Conservation (phyloP, 2,888 invertebrate genomes). For the Napeogenes sylphis region DNA sequence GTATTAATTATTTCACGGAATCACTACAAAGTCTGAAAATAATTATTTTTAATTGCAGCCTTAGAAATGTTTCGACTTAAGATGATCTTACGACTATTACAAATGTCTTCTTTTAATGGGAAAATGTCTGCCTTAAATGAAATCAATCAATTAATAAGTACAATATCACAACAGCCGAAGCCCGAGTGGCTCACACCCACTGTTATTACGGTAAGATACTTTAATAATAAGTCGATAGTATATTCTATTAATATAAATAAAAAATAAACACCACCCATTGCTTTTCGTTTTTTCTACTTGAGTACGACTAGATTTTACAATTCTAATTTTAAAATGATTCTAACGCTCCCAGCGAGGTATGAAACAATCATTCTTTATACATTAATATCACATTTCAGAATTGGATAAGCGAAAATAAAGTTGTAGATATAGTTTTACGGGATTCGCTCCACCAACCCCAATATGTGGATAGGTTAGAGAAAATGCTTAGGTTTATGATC, state of each 20-base stretch:
- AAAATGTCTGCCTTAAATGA: conserved; percentile 99
- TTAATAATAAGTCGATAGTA: too few relatives aligned
- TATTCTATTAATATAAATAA: too few relatives aligned
- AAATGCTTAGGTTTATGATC: conserved; percentile 97
- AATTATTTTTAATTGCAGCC: conserved; percentile 8
- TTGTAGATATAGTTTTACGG: conserved; percentile 94
- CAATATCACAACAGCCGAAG: conserved; percentile 93
- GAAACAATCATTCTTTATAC: conserved; percentile 7
- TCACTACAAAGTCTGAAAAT: too few relatives aligned
- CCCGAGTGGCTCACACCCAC: conserved; percentile 96
- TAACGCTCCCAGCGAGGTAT: too few relatives aligned
- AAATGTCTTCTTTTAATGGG: conserved; percentile 98
- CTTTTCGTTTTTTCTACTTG: too few relatives aligned
- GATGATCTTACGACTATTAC: conserved; percentile 94
- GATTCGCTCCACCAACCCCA: conserved; percentile 98
- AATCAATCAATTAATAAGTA: conserved; percentile 96
- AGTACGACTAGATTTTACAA: too few relatives aligned
- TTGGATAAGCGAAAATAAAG: conserved; percentile 97
- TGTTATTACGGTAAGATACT: conserved; percentile 89
- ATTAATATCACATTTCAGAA: conserved; percentile 72
- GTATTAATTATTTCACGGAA: too few relatives aligned
- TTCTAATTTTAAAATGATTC: too few relatives aligned
- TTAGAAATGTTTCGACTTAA: conserved; percentile 94
- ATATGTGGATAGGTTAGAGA: conserved; percentile 98
- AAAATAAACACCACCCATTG: too few relatives aligned